A percentile compares a stretch with the other conserved stretches of the same genome.
Evolutionary conservation across 2,113 vertebrate species (phyloP).

Genomic region (Siphamia tubifer): DNA sequence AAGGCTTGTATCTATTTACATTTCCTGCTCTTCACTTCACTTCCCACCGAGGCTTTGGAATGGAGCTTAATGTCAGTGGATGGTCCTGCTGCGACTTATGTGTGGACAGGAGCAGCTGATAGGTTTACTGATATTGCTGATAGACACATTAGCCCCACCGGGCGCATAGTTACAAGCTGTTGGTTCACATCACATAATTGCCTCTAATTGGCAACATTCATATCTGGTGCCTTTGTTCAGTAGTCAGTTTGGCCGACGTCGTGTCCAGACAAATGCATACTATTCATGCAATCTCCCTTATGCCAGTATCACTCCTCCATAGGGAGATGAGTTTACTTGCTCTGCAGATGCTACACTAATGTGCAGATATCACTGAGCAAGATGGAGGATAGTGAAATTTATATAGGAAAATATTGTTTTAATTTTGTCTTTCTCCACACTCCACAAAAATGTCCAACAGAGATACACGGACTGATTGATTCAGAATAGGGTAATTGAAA

Average conservation of each 20-base stretch:
- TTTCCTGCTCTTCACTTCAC: slow-evolving; percentile 52
- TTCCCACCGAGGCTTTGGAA: slow-evolving; percentile 25
- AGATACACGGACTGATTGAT: too few relatives aligned
- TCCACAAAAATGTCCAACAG: too few relatives aligned
- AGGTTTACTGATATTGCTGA: slow-evolving; percentile 6
- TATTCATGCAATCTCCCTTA: not conserved
- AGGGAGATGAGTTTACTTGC: not conserved
- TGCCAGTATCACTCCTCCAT: not conserved
- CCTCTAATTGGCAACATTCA: slow-evolving; percentile 46
- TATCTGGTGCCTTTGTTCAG: slow-evolving; percentile 12
- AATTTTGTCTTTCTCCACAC: too few relatives aligned
- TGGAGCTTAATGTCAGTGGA: slow-evolving; percentile 23
- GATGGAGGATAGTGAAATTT: too few relatives aligned
- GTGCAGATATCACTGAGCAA: not conserved
- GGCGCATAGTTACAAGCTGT: slow-evolving; percentile 30
- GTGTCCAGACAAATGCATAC: slow-evolving; percentile 12
- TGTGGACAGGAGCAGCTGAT: slow-evolving; percentile 23
- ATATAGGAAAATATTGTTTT: too few relatives aligned
- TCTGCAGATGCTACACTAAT: not conserved
- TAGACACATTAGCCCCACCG: slow-evolving; percentile 25
- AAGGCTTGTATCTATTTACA: slow-evolving; percentile 70
- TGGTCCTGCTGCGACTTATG: slow-evolving; percentile 26
- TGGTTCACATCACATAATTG: slow-evolving; percentile 36
- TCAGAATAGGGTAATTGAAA: too few relatives aligned
- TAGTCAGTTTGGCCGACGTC: slow-evolving; percentile 6